Base-by-base conservation (phyloP, 2,797 vertebrate species). In the Protosalanx chinensis region DNA sequence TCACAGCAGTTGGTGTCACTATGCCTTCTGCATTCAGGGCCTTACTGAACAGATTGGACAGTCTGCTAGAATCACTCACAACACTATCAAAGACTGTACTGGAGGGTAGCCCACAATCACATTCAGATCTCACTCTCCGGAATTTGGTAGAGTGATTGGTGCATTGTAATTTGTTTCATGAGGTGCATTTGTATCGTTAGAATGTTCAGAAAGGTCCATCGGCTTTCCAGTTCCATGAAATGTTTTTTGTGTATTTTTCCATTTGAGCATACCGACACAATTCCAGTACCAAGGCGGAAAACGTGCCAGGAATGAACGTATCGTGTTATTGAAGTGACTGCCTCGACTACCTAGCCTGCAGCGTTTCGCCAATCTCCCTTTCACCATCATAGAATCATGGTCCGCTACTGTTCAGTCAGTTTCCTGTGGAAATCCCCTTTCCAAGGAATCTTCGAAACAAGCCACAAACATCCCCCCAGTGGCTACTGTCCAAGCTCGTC, bases 1-100 rank as follows among this genome's bases (percentile, higher is more conserved):
- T 81, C 84, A 79, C 89, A 85, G 90, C 90, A 91, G 90, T 91
- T 91, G 88, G 90, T 91, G 90, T 90, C 89, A 91, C 89, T 89
- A 89, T 79, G 79, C 88, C 86, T 87, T 88, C 88, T 90, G 90
- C 83, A 81, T 88, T 87, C 87, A 86, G 64, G 72, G 64, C 64
- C 72, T 37, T 60, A 37, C 6, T 67, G 72, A 74, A 63, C 72
- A 74, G 72, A 70, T 74, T 74, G 67, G 61, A 66, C 64, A 61
- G 68, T 71, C 62, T 75, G 67, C 60, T 67, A 67, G 63, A 41
- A 75, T 73, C 64, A 53, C 58, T 73, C 72, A n/a, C 64, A 33
- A 67, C 56, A 67, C 65, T 35, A 62, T 60, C 57, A 61, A 41
- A 68, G 67, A 68, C 56, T 61, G 57, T 65, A 67, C 72, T 73